These are phyloP conservation scores for Mugil cephalus DNA, from an alignment of 2,113 vertebrate species.

Conservation along the genomic window DNA sequence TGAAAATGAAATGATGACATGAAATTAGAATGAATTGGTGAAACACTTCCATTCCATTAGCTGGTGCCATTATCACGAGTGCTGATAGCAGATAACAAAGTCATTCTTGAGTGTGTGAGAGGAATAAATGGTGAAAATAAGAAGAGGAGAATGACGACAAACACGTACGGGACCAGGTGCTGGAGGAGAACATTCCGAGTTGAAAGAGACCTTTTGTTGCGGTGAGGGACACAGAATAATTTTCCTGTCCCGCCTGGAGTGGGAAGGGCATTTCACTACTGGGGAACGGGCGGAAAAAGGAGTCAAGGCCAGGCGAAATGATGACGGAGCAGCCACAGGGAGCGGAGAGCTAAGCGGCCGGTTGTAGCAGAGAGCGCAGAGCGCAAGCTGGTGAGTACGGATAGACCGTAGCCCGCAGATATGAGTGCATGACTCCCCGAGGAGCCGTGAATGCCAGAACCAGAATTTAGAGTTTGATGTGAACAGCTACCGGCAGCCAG, in stretches of 20 bases:
- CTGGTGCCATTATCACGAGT: conserved; percentile 14
- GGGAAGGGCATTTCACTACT: conserved; percentile 43
- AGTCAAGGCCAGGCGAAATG: conserved; percentile 56
- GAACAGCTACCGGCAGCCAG: conserved; percentile 43
- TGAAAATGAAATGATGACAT: no score
- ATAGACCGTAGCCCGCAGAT: conserved; percentile 54
- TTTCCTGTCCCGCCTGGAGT: conserved; percentile 23
- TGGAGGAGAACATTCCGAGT: conserved; percentile 1
- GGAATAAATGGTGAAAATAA: conserved; percentile 40
- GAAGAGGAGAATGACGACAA: not conserved
- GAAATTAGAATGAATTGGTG: conserved; percentile 30
- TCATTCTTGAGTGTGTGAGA: conserved; percentile 28
- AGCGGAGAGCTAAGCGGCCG: conserved; percentile 38
- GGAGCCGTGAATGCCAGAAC: conserved; percentile 46
- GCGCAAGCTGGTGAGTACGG: conserved; percentile 22
- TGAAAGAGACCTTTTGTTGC: conserved; percentile 7
- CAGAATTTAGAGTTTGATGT: conserved; percentile 61
- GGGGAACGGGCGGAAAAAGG: conserved; percentile 11
- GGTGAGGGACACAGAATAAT: conserved; percentile 11
- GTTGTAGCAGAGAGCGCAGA: conserved; percentile 32
- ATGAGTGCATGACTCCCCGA: conserved; percentile 35
- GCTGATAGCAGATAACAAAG: conserved; percentile 31
- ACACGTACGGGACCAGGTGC: conserved; percentile 6
- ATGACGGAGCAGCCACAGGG: conserved; percentile 42
- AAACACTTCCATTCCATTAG: conserved; percentile 20